These are phyloP conservation scores for Loripinus fragilis DNA, from an alignment of 2,888 invertebrate genomes.

Conservation along the genomic window DNA sequence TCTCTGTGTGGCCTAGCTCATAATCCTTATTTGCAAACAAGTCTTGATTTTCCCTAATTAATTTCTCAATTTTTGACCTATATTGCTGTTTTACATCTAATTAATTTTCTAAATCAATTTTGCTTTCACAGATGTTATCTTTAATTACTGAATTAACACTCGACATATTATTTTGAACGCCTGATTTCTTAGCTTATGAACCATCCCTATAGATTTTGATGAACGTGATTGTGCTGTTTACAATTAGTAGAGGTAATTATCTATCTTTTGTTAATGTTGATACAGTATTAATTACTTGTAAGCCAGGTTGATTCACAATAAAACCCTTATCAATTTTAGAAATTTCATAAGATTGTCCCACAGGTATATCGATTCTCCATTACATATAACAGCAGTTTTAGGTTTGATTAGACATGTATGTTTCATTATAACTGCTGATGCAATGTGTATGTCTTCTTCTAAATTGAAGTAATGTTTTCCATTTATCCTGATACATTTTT, in stretches of 20 bases:
- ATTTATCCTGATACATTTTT: not conserved
- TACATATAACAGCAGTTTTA: not conserved
- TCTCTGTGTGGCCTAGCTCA: not conserved
- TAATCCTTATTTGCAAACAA: not conserved
- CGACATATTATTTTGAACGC: not conserved
- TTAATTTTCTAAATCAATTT: not conserved
- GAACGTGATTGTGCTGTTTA: not conserved
- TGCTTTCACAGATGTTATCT: not conserved
- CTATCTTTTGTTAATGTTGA: not conserved
- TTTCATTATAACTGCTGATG: constrained; percentile 16
- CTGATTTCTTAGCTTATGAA: not conserved
- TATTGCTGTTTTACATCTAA: not conserved
- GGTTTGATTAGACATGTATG: not conserved
- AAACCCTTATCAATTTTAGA: not conserved
- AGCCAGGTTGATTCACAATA: constrained; percentile 3
- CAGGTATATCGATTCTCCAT: not conserved
- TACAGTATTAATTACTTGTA: not conserved
- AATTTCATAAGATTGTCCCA: not conserved
- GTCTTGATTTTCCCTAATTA: not conserved
- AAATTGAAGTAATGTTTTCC: not conserved
- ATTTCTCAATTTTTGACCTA: not conserved
- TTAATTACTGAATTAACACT: not conserved
- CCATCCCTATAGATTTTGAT: not conserved
- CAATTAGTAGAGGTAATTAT: not conserved
- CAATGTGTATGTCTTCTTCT: constrained; percentile 12